Evolutionary conservation across 2,797 vertebrate genomes (phyloP).

Genomic region (Esox masquinongy): DNA sequence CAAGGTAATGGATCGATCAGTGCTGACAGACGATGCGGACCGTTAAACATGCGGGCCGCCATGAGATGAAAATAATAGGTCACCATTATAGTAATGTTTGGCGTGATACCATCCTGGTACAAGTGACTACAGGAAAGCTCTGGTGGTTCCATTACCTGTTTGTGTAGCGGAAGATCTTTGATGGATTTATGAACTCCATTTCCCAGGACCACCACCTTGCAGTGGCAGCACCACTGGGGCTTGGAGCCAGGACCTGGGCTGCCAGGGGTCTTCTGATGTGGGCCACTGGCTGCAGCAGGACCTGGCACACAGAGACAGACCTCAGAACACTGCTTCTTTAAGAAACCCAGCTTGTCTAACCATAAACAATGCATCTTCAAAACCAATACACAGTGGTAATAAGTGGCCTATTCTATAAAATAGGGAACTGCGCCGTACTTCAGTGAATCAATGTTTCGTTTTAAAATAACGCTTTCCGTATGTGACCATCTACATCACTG

Average conservation of each 20-base stretch:
- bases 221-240: conserved; percentile 95
- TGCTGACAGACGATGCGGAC: neutral
- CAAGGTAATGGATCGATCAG: neutral
- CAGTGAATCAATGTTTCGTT: too few species aligned
- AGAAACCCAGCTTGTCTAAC: too few species aligned
- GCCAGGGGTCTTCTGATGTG: conserved; percentile 67
- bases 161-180: conserved; percentile 77
- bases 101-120: neutral
- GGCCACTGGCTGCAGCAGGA: conserved; percentile 73
- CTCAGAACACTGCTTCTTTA: neutral
- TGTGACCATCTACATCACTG: too few species aligned
- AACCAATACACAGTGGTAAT: too few species aligned
- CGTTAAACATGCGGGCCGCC: neutral
- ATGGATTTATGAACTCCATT: conserved; percentile 88
- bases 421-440: too few species aligned
- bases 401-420: too few species aligned
- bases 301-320: conserved; percentile 60
- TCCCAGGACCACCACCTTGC: conserved; percentile 95
- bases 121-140: neutral
- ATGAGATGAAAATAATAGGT: neutral
- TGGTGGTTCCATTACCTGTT: conserved; percentile 60
- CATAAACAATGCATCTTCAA: too few species aligned
- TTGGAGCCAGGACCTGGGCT: conserved; percentile 78
- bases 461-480: too few species aligned
- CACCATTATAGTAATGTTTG: neutral